Evolutionary conservation across 1,140 invertebrate species (phyloP), one percentile per base, ranked within the genome.

Genomic region (Polyergus mexicanus): DNA sequence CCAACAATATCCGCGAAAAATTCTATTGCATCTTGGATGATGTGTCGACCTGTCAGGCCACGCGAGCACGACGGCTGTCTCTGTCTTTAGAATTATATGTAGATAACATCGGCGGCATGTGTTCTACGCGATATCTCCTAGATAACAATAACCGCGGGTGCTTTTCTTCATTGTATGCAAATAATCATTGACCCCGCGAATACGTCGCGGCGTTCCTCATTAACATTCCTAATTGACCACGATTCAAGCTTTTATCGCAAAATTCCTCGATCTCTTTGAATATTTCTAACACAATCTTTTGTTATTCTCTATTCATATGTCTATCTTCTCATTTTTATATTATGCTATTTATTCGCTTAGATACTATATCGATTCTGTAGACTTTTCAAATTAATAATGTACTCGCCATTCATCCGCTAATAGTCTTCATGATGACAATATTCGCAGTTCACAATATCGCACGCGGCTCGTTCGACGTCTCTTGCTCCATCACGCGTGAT

Each of bases 401-500:
- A 72, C 28, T 72, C 8, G 35, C 65, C 60, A 16, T 54, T 89
- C 66, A 62, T 86, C 13, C 38, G 44, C 25, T 72, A 86, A 74
- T 76, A 10, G 41, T 38, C 74, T 62, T 84, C 72, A 38, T 28
- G 60, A 84, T 78, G 84, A 68, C 56, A 76, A 68, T 86, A 86
- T 69, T 85, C 54, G 51, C 78, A 56, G 63, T 51, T 84, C 62
- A 58, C 69, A 86, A 86, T 90, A 90, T 90, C 68, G 86, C 44
- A 56, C 62, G 63, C 58, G 54, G 74, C 88, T 90, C 89, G 90
- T 90, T 90, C 89, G 75, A 77, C 87, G 85, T 90, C 69, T 90
- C 74, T 86, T 65, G 84, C 89, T 90, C 89, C 87, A 91, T 89
- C 89, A 81, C 62, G 81, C 63, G 74, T 77, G 72, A 74, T 78